Conservation (phyloP, 2,797 vertebrate species). For the Coregonus sp. region DNA sequence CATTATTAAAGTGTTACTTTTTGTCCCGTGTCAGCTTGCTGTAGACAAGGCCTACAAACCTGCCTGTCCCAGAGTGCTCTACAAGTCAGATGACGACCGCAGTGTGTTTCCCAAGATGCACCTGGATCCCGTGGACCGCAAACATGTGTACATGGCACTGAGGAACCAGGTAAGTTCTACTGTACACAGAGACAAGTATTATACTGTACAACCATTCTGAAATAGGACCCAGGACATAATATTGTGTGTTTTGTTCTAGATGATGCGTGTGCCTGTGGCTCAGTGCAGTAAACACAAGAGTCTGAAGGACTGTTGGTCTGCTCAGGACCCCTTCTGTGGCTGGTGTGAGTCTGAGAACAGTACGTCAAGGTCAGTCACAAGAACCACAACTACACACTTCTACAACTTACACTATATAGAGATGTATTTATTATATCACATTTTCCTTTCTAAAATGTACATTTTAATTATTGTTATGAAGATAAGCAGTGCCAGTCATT, state of each 20-base stretch:
- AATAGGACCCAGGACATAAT: neutral
- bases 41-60: constrained; percentile 56
- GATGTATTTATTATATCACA: neutral
- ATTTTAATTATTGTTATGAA: neutral
- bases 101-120: constrained; percentile 58
- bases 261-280: constrained; percentile 56
- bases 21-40: constrained; percentile 57
- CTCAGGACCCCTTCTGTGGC: constrained; percentile 70
- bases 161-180: constrained; percentile 59
- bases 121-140: constrained; percentile 60
- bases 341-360: constrained; percentile 58
- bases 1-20: neutral
- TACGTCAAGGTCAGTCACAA: constrained; percentile 44
- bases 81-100: constrained; percentile 54
- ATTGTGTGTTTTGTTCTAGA: constrained; percentile 42
- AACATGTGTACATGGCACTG: constrained; percentile 61
- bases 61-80: constrained; percentile 63
- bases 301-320: constrained; percentile 57
- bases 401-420: neutral
- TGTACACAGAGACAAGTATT: neutral
- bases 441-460: neutral
- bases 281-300: constrained; percentile 48
- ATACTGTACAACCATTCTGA: neutral
- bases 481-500: neutral
- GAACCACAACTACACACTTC: neutral